phyloP scores from a whole-genome alignment of 1,140 invertebrate species.

The Cyclargus thomasi region DNA sequence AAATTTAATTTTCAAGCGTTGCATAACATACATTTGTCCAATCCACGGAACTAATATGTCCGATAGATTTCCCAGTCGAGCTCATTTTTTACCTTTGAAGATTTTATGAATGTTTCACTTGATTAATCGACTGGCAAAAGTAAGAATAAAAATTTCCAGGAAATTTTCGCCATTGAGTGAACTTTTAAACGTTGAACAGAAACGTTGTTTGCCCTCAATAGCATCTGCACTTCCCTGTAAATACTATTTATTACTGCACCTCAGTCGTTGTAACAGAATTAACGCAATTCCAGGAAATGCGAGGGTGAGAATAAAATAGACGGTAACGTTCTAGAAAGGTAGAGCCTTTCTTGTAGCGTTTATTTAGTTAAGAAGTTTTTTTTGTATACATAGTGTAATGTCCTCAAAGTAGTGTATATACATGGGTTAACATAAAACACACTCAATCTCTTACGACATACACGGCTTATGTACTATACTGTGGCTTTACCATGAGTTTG shows the following conservation, averaged over 20 bases:
- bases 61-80: background rate
- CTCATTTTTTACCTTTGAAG: slow-evolving; percentile 3
- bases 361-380: too few relatives aligned
- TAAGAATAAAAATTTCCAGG: background rate
- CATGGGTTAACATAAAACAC: too few relatives aligned
- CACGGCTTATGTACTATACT: too few relatives aligned
- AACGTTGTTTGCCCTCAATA: background rate
- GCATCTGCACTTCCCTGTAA: background rate
- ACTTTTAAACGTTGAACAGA: background rate
- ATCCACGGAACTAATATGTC: background rate
- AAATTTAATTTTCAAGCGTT: background rate
- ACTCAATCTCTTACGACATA: too few relatives aligned
- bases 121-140: background rate
- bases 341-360: too few relatives aligned
- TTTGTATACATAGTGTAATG: too few relatives aligned
- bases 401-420: too few relatives aligned
- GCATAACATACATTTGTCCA: slow-evolving; percentile 7
- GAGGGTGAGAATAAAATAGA: too few relatives aligned
- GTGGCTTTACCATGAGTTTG: too few relatives aligned
- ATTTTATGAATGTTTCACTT: background rate
- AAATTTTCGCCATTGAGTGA: background rate
- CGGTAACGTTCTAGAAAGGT: too few relatives aligned
- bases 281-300: too few relatives aligned
- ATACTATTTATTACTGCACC: background rate
- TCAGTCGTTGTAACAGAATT: too few relatives aligned